phyloP scores from a whole-genome alignment of 2,888 invertebrate species.

The Drepana falcataria region DNA sequence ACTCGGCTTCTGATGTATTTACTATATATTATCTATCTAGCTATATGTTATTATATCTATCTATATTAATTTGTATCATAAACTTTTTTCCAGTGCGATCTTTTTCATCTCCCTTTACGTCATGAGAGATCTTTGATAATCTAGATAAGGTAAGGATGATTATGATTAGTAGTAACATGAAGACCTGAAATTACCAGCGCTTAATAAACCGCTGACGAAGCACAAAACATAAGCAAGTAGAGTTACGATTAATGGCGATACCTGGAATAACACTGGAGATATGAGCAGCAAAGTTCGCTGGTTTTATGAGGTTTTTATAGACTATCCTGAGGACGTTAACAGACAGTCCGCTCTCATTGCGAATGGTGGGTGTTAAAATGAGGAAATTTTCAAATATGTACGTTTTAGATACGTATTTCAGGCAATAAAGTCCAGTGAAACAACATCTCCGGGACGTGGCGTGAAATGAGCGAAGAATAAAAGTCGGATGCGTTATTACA shows the following conservation, averaged over 20 bases:
- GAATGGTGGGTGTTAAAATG: slow-evolving; percentile 32
- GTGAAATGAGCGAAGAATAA: slow-evolving; percentile 7
- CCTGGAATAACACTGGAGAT: slow-evolving; percentile 13
- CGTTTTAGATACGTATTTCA: slow-evolving; percentile 47
- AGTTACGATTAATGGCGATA: slow-evolving; percentile 31
- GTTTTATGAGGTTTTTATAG: slow-evolving; percentile 37
- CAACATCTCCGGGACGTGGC: slow-evolving; percentile 37
- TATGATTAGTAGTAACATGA: too few relatives aligned
- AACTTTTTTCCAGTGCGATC: too few relatives aligned
- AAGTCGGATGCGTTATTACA: slow-evolving; percentile 26
- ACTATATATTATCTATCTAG: too few relatives aligned
- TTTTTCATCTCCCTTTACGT: too few relatives aligned
- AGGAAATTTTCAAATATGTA: slow-evolving; percentile 49
- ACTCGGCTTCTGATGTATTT: too few relatives aligned
- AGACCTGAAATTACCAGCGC: too few relatives aligned
- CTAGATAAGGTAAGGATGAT: too few relatives aligned
- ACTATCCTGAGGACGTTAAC: slow-evolving; percentile 42
- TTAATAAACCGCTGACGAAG: neutral
- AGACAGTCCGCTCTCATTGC: slow-evolving; percentile 31
- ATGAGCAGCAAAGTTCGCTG: slow-evolving; percentile 3
- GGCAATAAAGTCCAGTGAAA: slow-evolving; percentile 52
- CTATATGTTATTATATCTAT: too few relatives aligned
- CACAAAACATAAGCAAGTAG: slow-evolving; percentile 31
- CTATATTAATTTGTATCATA: too few relatives aligned
- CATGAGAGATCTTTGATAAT: too few relatives aligned